Percentiles rank a stretch among this genome's conserved stretches.
Conservation (phyloP, 2,797 vertebrate species). For the Gymnoscopelus microlampas region DNA sequence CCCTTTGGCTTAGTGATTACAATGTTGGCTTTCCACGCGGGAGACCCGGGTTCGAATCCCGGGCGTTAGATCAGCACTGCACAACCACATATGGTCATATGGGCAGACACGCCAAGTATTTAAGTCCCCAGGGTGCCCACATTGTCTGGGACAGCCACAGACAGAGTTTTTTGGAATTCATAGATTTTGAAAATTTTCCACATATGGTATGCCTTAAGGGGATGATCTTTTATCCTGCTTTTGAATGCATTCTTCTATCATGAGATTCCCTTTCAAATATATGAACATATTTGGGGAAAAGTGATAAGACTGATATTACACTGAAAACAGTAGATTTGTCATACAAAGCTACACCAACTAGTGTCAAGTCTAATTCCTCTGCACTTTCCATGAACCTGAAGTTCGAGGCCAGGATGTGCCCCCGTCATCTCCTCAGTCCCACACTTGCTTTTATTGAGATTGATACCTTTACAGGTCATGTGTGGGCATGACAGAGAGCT, state of each 20-base stretch:
- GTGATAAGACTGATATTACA: background rate
- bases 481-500: conserved; percentile 53
- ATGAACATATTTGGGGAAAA: background rate
- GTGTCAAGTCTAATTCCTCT: conserved; percentile 41
- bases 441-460: conserved; percentile 42
- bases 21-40: too few species aligned
- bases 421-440: conserved; percentile 30
- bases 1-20: too few species aligned
- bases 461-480: conserved; percentile 63
- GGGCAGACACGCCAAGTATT: too few species aligned
- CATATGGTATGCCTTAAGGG: too few species aligned
- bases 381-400: conserved; percentile 23
- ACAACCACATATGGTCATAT: too few species aligned
- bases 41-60: too few species aligned
- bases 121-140: too few species aligned
- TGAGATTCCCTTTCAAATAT: too few species aligned
- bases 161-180: background rate
- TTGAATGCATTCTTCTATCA: too few species aligned
- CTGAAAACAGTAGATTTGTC: conserved; percentile 26
- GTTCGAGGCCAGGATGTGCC: conserved; percentile 37
- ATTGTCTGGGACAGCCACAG: too few species aligned
- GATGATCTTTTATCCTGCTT: too few species aligned
- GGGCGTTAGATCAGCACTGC: too few species aligned
- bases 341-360: conserved; percentile 8
- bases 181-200: background rate